Evolutionary conservation across 2,113 vertebrate genomes (phyloP).

Genomic region (Platycercus adscitus): DNA sequence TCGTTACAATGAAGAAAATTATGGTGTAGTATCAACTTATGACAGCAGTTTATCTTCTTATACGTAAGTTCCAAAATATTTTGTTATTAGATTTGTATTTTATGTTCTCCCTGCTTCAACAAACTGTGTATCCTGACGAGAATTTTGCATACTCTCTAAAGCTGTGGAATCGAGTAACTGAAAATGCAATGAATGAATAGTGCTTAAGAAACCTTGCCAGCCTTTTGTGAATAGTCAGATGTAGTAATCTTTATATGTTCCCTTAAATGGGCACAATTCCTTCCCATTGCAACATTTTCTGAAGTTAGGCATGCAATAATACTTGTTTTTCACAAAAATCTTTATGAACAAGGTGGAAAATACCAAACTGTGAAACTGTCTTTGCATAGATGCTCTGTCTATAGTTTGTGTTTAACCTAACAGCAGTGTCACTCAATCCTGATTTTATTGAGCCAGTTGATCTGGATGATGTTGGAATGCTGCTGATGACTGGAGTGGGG

Average conservation of each 20-base stretch:
- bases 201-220: slow-evolving; percentile 51
- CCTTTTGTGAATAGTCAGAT: slow-evolving; percentile 31
- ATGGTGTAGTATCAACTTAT: slow-evolving; percentile 96
- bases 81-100: slow-evolving; percentile 34
- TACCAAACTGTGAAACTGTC: neutral
- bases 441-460: neutral
- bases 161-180: neutral
- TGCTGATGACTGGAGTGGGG: neutral
- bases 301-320: neutral
- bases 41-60: slow-evolving; percentile 98
- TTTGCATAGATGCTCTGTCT: neutral
- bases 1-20: slow-evolving; percentile 98
- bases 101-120: slow-evolving; percentile 19
- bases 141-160: neutral
- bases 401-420: neutral
- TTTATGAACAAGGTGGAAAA: neutral
- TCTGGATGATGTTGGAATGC: neutral
- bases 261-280: slow-evolving; percentile 55
- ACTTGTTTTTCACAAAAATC: neutral
- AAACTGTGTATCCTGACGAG: neutral
- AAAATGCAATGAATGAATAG: slow-evolving; percentile 47
- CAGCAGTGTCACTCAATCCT: neutral
- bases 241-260: slow-evolving; percentile 38
- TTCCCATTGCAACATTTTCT: slow-evolving; percentile 6
- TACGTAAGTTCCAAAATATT: slow-evolving; percentile 85